Conservation (phyloP, 2,113 vertebrate genomes). For the Pterocles burchelli region DNA sequence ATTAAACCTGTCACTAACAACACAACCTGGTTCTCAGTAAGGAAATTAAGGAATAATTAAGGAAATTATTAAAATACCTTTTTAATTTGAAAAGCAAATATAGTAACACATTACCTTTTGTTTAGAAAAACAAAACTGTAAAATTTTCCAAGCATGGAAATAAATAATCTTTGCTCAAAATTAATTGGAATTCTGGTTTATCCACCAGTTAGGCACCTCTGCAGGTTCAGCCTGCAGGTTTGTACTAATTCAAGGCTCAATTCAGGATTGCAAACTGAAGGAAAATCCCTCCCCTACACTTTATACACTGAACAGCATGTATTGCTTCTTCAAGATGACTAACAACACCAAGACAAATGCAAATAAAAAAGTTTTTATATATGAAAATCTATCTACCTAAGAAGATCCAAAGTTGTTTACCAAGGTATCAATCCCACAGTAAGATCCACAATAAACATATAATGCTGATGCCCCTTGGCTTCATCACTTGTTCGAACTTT, state of each 20-base stretch:
- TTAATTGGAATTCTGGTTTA: neutral
- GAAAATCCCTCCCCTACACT: neutral
- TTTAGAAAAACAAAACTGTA: neutral
- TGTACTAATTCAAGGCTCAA: neutral
- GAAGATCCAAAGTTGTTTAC: neutral
- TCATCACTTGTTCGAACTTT: neutral
- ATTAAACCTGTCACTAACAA: neutral
- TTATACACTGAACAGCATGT: neutral
- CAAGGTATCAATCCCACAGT: neutral
- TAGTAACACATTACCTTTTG: neutral
- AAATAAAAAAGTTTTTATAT: neutral
- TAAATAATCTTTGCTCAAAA: neutral
- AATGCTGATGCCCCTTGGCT: neutral
- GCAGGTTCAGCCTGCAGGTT: neutral
- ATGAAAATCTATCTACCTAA: conserved; percentile 19
- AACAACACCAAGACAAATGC: neutral
- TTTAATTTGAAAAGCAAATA: neutral
- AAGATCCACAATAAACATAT: neutral
- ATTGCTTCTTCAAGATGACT: neutral
- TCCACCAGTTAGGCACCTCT: neutral
- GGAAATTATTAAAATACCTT: neutral
- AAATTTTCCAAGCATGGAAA: neutral
- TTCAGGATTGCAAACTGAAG: neutral
- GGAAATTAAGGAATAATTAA: neutral
- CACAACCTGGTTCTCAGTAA: neutral